These are phyloP conservation scores for Babyrousa celebensis DNA, from an alignment of 2,797 vertebrate species.

Conservation along the genomic window DNA sequence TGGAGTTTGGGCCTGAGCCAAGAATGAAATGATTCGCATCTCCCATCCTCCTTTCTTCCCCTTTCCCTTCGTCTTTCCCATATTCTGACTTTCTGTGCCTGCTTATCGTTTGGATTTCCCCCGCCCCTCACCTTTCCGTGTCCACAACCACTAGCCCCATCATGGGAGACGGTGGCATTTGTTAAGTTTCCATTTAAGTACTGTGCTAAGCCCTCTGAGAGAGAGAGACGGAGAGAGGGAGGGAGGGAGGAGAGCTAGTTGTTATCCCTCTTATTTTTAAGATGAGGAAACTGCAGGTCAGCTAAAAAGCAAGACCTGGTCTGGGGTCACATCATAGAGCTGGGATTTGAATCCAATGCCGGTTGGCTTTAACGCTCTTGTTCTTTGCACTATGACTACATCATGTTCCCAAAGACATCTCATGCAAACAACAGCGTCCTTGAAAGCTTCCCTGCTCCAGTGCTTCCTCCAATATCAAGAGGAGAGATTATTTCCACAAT, in stretches of 20 bases:
- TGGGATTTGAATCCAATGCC: constrained; percentile 14
- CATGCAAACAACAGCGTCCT: constrained; percentile 22
- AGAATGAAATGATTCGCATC: constrained; percentile 66
- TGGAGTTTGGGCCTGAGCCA: constrained; percentile 47
- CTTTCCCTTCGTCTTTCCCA: constrained; percentile 29
- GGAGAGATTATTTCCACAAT: constrained; percentile 34
- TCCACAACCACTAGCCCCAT: not conserved
- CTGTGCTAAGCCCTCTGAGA: not conserved
- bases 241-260: not conserved
- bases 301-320: not conserved
- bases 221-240: not conserved
- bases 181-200: constrained; percentile 41
- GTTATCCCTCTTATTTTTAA: constrained; percentile 14
- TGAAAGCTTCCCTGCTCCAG: constrained; percentile 54
- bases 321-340: not conserved
- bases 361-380: constrained; percentile 49
- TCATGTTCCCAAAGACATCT: constrained; percentile 56
- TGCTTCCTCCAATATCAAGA: constrained; percentile 54
- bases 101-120: constrained; percentile 8
- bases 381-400: constrained; percentile 29
- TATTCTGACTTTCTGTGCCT: constrained; percentile 29
- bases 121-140: not conserved
- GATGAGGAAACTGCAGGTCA: constrained; percentile 1
- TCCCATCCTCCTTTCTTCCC: not conserved
- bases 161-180: not conserved